These are phyloP conservation scores for Syngnathus typhle DNA, from an alignment of 2,113 vertebrate genomes.

Conservation along the genomic window DNA sequence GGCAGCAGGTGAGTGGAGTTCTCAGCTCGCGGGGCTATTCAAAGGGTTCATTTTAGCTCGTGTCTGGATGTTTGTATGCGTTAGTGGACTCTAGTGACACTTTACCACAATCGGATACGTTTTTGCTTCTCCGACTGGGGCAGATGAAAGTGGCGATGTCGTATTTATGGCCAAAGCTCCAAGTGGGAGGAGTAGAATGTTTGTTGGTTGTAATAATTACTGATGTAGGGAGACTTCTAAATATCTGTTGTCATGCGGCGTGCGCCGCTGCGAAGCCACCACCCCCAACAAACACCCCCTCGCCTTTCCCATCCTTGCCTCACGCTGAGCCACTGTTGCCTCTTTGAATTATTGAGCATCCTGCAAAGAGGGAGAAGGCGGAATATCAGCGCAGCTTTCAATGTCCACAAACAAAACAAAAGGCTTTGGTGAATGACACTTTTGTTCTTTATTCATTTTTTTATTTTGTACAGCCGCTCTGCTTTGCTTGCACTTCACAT, in stretches of 20 bases:
- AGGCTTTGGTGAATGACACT: constrained; percentile 13
- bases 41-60: not conserved
- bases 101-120: not conserved
- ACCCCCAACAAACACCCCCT: too few species aligned
- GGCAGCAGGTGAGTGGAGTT: constrained; percentile 82
- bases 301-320: constrained; percentile 9
- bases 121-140: not conserved
- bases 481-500: constrained; percentile 18
- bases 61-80: not conserved
- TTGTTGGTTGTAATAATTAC: too few species aligned
- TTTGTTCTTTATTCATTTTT: too few species aligned
- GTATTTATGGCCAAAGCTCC: not conserved
- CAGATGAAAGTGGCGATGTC: not conserved
- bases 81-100: too few species aligned
- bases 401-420: constrained; percentile 22
- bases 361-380: constrained; percentile 30
- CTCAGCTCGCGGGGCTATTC: not conserved
- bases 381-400: constrained; percentile 19
- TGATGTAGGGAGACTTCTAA: constrained; percentile 17
- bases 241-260: constrained; percentile 49
- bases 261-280: constrained; percentile 22
- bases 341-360: constrained; percentile 63
- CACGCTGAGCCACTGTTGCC: constrained; percentile 42
- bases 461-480: constrained; percentile 5
- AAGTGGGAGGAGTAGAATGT: not conserved